phyloP scores from a whole-genome alignment of 2,113 vertebrate genomes.

The Myocastor coypus region DNA sequence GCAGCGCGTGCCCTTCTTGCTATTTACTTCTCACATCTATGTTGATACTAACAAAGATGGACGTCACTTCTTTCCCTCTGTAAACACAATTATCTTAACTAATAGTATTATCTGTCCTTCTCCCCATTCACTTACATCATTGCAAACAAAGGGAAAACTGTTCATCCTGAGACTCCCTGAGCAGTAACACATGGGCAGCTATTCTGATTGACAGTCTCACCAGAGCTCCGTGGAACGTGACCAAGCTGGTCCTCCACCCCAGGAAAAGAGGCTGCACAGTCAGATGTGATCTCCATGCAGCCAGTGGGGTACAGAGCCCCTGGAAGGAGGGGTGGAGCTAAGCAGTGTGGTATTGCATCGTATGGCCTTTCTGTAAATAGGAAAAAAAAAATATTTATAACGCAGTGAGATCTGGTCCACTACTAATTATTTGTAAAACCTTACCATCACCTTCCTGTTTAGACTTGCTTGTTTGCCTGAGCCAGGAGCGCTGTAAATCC shows the following conservation, averaged over 20 bases:
- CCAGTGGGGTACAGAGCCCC: no score
- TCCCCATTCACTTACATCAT: neutral
- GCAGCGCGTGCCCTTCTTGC: neutral
- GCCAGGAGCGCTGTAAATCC: neutral
- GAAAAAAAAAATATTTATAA: slow-evolving; percentile 5
- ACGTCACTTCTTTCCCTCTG: slow-evolving; percentile 9
- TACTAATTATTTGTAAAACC: slow-evolving; percentile 15
- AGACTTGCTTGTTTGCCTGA: slow-evolving; percentile 33
- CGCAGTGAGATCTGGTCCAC: neutral
- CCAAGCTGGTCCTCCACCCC: neutral
- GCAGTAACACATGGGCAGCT: neutral
- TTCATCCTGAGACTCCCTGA: neutral
- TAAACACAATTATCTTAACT: neutral
- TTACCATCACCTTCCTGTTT: neutral
- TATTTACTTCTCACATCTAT: neutral
- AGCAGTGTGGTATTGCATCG: neutral
- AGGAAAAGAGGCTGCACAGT: neutral
- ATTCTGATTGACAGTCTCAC: neutral
- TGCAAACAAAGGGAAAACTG: neutral
- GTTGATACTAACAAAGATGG: neutral
- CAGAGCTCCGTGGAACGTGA: neutral
- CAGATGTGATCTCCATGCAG: neutral
- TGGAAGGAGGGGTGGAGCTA: neutral
- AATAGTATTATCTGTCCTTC: neutral
- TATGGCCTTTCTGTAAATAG: neutral